Evolutionary conservation across 2,888 invertebrate species (phyloP).

Genomic region (Drosophila subsilvestris): DNA sequence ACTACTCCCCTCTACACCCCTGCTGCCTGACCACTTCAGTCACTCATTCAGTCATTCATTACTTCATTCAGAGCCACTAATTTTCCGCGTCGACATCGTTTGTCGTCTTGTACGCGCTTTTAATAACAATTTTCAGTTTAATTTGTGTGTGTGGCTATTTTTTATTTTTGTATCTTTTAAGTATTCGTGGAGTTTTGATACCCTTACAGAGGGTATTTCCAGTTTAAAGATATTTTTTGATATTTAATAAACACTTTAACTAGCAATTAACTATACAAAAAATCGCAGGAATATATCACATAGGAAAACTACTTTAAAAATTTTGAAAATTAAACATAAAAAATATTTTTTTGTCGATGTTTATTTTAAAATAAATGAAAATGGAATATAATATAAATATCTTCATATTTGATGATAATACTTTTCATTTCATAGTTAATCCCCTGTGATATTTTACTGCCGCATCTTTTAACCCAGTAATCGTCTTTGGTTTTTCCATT

Average conservation of each 20-base stretch:
- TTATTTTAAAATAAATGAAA: no score
- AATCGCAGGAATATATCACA: no score
- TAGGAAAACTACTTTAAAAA: no score
- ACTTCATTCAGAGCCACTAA: slow-evolving; percentile 43
- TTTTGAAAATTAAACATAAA: no score
- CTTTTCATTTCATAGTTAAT: no score
- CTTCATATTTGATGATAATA: no score
- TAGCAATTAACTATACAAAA: no score
- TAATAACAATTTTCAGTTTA: slow-evolving; percentile 63
- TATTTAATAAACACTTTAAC: no score
- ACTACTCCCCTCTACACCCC: background rate
- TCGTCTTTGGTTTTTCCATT: background rate
- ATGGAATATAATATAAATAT: no score
- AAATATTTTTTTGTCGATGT: no score
- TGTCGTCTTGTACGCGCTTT: slow-evolving; percentile 71
- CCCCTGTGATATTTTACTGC: background rate
- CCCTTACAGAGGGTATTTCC: background rate
- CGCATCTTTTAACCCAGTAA: background rate
- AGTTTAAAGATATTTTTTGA: no score
- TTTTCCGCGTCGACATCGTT: slow-evolving; percentile 76
- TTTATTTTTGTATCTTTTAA: background rate
- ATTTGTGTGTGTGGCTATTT: slow-evolving; percentile 30
- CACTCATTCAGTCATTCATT: slow-evolving; percentile 51
- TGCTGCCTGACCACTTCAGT: slow-evolving; percentile 28
- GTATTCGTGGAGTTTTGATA: background rate